Conservation (phyloP, 2,797 vertebrate genomes). For the Bovichtus variegatus region DNA sequence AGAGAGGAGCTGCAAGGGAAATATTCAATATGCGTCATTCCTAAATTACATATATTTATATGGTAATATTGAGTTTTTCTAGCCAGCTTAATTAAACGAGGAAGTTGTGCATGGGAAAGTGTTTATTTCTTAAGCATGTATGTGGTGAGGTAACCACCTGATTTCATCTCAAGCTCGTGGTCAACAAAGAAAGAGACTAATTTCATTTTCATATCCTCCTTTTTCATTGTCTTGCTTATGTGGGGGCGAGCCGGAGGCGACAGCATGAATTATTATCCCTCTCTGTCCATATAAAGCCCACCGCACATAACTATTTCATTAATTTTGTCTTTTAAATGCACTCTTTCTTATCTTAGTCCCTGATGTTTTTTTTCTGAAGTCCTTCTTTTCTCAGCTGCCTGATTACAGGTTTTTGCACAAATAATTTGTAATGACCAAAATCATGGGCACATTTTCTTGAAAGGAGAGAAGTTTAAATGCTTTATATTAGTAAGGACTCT, state of each 20-base stretch:
- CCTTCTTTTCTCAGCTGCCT: constrained; percentile 58
- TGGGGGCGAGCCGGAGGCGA: constrained; percentile 24
- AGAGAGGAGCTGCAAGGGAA: constrained; percentile 5
- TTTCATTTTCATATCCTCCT: constrained; percentile 63
- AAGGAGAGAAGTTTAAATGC: constrained; percentile 6
- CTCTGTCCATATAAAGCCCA: constrained; percentile 45
- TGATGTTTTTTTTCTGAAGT: constrained; percentile 34
- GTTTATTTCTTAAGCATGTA: constrained; percentile 42
- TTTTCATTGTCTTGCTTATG: constrained; percentile 62
- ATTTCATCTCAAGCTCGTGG: constrained; percentile 54
- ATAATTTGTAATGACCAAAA: constrained; percentile 24
- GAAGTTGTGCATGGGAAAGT: constrained; percentile 20
- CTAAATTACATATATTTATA: constrained; percentile 21
- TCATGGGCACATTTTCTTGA: constrained; percentile 26
- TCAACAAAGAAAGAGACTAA: constrained; percentile 52
- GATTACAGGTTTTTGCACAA: constrained; percentile 36
- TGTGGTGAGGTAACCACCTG: not conserved
- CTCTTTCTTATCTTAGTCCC: constrained; percentile 59
- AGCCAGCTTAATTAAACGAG: constrained; percentile 48
- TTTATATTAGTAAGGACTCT: constrained; percentile 20
- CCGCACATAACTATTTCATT: constrained; percentile 70
- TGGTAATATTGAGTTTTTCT: constrained; percentile 11
- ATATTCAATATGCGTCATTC: constrained; percentile 5
- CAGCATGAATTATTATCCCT: constrained; percentile 61
- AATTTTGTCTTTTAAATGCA: constrained; percentile 62